These are phyloP conservation scores for Pogonus chalceus DNA, from an alignment of 1,140 invertebrate species.

Conservation along the genomic window DNA sequence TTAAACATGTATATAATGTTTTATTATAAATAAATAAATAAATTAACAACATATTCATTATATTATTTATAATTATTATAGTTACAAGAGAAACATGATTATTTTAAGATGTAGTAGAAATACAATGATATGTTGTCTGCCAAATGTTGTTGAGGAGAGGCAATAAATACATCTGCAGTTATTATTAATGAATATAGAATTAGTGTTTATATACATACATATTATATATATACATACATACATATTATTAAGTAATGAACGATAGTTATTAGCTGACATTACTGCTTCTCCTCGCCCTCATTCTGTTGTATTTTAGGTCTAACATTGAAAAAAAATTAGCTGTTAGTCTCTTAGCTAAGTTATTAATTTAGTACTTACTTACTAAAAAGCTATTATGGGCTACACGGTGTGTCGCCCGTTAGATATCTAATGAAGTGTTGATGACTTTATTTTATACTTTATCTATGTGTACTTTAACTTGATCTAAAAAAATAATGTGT, in stretches of 20 bases:
- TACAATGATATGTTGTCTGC: constrained; percentile 27
- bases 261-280: constrained; percentile 20
- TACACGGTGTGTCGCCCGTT: neutral
- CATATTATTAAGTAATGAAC: constrained; percentile 9
- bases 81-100: neutral
- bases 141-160: constrained; percentile 27
- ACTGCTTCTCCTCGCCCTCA: constrained; percentile 26
- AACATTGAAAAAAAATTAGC: constrained; percentile 23
- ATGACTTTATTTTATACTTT: constrained; percentile 24
- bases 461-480: constrained; percentile 23
- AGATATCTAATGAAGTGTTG: neutral
- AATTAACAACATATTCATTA: neutral
- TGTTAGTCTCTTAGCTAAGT: constrained; percentile 3
- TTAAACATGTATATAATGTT: too few relatives aligned
- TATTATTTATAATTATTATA: constrained; percentile 1
- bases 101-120: constrained; percentile 14
- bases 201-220: constrained; percentile 9
- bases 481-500: constrained; percentile 20
- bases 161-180: constrained; percentile 19
- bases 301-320: constrained; percentile 31
- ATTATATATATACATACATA: too few relatives aligned
- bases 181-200: constrained; percentile 16
- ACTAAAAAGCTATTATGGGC: neutral
- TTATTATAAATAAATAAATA: too few relatives aligned
- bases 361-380: constrained; percentile 6